A percentile compares a stretch with the other conserved stretches of the same genome.
Evolutionary conservation across 2,888 invertebrate genomes (phyloP).

Genomic region (Zhuqinia jingwanae): DNA sequence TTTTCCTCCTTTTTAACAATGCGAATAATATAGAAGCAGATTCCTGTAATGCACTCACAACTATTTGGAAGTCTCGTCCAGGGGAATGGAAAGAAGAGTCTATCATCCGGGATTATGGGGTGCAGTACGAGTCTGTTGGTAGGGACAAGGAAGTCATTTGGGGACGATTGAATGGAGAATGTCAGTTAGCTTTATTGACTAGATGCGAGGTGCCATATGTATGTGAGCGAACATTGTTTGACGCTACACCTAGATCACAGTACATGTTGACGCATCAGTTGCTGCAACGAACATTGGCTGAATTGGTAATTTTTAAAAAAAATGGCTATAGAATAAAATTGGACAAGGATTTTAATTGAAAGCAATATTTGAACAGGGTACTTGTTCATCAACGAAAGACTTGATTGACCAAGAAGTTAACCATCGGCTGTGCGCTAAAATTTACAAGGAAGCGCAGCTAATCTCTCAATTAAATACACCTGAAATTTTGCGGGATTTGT

Average conservation of each 20-base stretch:
- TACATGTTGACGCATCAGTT: conserved; percentile 40
- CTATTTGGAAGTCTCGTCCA: conserved; percentile 14
- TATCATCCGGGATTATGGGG: neutral
- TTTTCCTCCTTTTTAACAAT: too few relatives aligned
- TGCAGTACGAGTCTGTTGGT: neutral
- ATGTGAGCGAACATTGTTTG: conserved; percentile 17
- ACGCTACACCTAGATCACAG: neutral
- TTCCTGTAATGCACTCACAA: neutral
- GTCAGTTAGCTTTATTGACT: conserved; percentile 13
- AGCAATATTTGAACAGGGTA: too few relatives aligned
- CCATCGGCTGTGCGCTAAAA: conserved; percentile 64
- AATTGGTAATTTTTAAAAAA: too few relatives aligned
- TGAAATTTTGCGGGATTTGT: conserved; percentile 62
- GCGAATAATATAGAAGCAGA: neutral
- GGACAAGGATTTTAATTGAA: too few relatives aligned
- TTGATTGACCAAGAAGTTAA: conserved; percentile 17
- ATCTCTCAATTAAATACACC: conserved; percentile 61
- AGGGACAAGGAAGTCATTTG: conserved; percentile 7
- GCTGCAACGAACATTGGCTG: neutral
- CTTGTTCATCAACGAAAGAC: neutral
- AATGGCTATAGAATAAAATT: too few relatives aligned
- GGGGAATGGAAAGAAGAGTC: neutral
- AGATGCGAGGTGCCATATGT: conserved; percentile 42
- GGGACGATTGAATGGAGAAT: conserved; percentile 15
- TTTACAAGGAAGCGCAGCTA: conserved; percentile 69